Evolutionary conservation across 2,113 vertebrate genomes (phyloP).

Genomic region (Oncorhynchus gorbuscha): DNA sequence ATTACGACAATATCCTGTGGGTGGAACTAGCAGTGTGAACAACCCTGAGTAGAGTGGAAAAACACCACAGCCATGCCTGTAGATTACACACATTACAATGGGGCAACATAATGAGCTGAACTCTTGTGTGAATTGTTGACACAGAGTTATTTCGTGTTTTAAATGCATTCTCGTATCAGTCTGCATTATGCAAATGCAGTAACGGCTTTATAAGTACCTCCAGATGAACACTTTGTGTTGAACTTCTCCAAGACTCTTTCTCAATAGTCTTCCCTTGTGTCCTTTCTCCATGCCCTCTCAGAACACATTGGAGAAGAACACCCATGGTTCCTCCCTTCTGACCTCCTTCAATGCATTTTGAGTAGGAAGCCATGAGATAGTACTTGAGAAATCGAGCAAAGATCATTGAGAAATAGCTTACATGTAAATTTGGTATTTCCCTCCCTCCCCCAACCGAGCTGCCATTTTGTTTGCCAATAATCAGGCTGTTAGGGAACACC

Average conservation of each 20-base stretch:
- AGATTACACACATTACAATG: neutral
- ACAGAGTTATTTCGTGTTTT: neutral
- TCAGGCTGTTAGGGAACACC: neutral
- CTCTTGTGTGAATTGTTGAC: neutral
- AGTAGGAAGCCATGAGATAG: no score
- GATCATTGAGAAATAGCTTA: no score
- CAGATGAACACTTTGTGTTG: neutral
- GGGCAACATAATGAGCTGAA: neutral
- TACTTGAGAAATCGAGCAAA: no score
- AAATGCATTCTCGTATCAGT: neutral
- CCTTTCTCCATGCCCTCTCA: no score
- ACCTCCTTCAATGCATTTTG: no score
- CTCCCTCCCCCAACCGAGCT: no score
- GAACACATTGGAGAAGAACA: no score
- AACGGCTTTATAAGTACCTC: neutral
- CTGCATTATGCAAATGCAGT: no score
- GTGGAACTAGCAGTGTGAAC: neutral
- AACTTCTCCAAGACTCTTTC: no score
- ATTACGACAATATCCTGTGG: neutral
- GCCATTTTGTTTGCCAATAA: neutral
- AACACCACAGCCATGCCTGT: neutral
- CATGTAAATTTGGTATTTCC: no score
- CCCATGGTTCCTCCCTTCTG: no score
- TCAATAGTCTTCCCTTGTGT: no score
- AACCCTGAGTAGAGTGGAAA: neutral